phyloP scores from a whole-genome alignment of 2,888 invertebrate genomes.

The Resseliella maxima region DNA sequence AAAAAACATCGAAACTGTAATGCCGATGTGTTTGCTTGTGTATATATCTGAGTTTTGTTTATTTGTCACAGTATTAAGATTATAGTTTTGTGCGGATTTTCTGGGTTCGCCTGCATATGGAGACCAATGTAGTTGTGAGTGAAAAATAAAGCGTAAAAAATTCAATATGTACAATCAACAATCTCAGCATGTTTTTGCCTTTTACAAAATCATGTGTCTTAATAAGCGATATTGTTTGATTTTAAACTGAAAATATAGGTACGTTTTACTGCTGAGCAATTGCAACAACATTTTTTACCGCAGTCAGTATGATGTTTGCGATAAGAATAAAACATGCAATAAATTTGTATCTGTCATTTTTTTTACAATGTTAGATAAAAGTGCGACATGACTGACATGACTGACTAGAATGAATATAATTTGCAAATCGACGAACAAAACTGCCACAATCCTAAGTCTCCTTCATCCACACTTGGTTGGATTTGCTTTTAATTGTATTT shows the following conservation, averaged over 20 bases:
- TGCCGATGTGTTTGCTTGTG: background rate
- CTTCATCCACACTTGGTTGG: background rate
- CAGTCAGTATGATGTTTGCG: background rate
- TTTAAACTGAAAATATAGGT: background rate
- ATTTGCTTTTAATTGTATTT: background rate
- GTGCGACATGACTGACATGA: constrained; percentile 22
- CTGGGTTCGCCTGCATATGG: background rate
- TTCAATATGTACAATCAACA: constrained; percentile 1
- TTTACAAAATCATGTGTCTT: background rate
- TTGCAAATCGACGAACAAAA: background rate
- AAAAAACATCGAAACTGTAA: background rate
- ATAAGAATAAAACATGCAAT: constrained; percentile 15
- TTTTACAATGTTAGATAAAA: background rate
- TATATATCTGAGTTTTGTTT: background rate
- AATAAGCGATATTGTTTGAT: background rate
- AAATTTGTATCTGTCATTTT: constrained; percentile 49
- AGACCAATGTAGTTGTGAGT: background rate
- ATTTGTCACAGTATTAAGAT: background rate
- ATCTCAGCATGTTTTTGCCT: background rate
- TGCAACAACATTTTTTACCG: background rate
- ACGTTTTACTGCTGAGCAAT: background rate
- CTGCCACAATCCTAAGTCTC: no score
- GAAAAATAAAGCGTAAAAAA: background rate
- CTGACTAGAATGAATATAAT: background rate
- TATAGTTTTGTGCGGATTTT: background rate